phyloP scores from a whole-genome alignment of 2,113 vertebrate genomes.

The Ageneiosus marmoratus region DNA sequence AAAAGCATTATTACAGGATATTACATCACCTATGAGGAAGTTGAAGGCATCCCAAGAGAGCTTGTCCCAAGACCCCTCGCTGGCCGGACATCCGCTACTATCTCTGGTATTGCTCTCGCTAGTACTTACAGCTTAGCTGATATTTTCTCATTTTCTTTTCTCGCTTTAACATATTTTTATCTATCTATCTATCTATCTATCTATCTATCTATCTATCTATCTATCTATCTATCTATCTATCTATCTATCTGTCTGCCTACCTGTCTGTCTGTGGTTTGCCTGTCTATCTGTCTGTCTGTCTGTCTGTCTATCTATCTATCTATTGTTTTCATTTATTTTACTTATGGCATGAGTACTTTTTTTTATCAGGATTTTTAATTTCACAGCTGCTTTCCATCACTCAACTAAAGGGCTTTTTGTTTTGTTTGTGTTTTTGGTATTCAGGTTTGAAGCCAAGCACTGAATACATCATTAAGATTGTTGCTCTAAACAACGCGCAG shows the following conservation, averaged over 20 bases:
- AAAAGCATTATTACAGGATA: conserved; percentile 88
- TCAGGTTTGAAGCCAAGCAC: conserved; percentile 86
- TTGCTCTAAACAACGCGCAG: conserved; percentile 85
- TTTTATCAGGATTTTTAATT: too few relatives aligned
- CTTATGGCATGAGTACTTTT: neutral
- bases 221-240: neutral
- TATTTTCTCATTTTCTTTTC: neutral
- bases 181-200: neutral
- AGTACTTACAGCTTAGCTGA: neutral
- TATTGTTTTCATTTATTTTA: neutral
- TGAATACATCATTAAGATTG: conserved; percentile 87
- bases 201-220: neutral
- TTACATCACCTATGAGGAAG: conserved; percentile 86
- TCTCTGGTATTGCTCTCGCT: conserved; percentile 74
- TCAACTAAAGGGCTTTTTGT: neutral
- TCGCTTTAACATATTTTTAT: neutral
- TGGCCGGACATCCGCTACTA: conserved; percentile 76
- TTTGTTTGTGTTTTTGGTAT: neutral
- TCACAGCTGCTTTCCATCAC: neutral
- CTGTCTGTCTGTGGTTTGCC: neutral
- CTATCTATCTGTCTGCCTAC: neutral
- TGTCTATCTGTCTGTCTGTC: neutral
- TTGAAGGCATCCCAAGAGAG: conserved; percentile 77
- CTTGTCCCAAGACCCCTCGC: conserved; percentile 81
- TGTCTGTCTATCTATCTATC: neutral